Conservation (phyloP, 1,140 invertebrate genomes). For the Caerostris darwini region DNA sequence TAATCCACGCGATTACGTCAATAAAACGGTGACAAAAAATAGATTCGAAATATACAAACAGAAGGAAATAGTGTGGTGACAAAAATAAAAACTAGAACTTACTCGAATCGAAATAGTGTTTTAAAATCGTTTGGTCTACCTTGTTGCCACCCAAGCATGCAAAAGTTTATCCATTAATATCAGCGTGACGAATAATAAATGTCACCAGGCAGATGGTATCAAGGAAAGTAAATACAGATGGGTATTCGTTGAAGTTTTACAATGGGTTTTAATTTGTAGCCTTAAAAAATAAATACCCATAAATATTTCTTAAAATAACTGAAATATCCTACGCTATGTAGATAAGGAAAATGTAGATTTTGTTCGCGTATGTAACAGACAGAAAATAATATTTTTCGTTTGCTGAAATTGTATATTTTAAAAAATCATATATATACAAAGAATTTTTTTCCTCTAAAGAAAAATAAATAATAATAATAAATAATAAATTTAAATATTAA, state of each 20-base stretch:
- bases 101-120: not conserved
- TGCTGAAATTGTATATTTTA: no score
- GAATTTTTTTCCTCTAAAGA: not conserved
- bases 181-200: conserved; percentile 13
- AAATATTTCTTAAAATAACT: not conserved
- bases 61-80: not conserved
- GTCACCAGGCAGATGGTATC: not conserved
- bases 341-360: not conserved
- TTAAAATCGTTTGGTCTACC: conserved; percentile 29
- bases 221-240: not conserved
- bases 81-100: not conserved
- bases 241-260: not conserved
- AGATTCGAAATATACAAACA: not conserved
- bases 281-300: not conserved
- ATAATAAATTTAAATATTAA: no score
- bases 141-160: not conserved
- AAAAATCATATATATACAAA: not conserved
- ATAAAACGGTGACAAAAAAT: not conserved
- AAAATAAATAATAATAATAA: not conserved
- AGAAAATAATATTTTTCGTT: no score
- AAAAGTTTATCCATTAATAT: not conserved
- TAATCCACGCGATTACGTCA: not conserved
- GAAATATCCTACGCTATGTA: not conserved
- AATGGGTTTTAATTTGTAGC: not conserved
- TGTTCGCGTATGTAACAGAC: not conserved